A percentile compares a stretch with the other conserved stretches of the same genome.
phyloP scores from a whole-genome alignment of 2,888 invertebrate species.

The Dioctria linearis region DNA sequence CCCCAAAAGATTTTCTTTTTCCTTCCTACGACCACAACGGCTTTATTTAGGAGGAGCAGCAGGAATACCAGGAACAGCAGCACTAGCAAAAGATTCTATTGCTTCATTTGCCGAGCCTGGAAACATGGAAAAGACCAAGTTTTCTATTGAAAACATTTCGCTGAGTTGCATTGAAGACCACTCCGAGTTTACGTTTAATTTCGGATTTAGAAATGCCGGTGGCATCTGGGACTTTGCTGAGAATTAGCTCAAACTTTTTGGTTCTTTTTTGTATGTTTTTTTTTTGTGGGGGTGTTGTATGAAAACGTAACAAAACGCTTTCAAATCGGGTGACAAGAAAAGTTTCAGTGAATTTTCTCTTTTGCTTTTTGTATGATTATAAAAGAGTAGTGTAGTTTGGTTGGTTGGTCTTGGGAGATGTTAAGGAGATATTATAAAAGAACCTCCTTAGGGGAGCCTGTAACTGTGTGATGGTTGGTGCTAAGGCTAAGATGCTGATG shows the following conservation, averaged over 20 bases:
- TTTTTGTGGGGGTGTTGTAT: not conserved
- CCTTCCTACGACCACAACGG: no score
- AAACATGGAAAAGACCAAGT: slow-evolving; percentile 34
- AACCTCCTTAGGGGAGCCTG: no score
- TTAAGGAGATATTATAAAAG: no score
- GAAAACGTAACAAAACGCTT: slow-evolving; percentile 46
- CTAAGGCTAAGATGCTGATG: no score
- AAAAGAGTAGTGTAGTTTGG: not conserved
- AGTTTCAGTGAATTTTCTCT: slow-evolving; percentile 34
- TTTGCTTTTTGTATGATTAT: slow-evolving; percentile 13
- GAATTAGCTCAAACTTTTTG: slow-evolving; percentile 43
- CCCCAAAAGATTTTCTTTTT: not conserved
- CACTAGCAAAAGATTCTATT: not conserved
- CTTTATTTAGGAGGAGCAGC: no score
- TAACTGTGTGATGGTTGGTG: no score
- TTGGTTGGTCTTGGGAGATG: no score
- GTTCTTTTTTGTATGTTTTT: no score
- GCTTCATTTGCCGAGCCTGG: not conserved
- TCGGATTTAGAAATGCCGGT: slow-evolving; percentile 45
- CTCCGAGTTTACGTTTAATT: slow-evolving; percentile 43
- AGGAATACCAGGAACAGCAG: no score
- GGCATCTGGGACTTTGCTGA: slow-evolving; percentile 45
- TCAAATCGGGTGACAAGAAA: slow-evolving; percentile 50
- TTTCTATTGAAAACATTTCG: slow-evolving; percentile 41
- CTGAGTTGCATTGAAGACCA: slow-evolving; percentile 8